These are phyloP conservation scores for Tenualosa thibaudeaui DNA, from an alignment of 2,797 vertebrate species.

Conservation along the genomic window DNA sequence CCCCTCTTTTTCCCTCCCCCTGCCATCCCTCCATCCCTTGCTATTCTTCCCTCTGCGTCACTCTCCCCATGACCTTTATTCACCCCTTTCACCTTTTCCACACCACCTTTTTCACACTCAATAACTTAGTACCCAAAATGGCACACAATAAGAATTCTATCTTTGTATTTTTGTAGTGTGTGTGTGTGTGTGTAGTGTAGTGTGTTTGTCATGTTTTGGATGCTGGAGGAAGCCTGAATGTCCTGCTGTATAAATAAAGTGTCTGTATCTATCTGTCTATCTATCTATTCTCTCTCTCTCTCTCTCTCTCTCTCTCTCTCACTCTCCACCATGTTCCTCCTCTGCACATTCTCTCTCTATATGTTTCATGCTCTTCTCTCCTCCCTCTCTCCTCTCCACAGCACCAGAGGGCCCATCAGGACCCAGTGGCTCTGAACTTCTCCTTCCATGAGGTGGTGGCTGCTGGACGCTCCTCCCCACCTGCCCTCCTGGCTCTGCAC, in stretches of 20 bases:
- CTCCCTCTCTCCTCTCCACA: conserved; percentile 53
- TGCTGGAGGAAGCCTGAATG: too few relatives aligned
- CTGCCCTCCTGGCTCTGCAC: conserved; percentile 82
- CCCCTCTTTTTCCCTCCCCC: not conserved
- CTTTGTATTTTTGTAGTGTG: too few relatives aligned
- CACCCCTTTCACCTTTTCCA: too few relatives aligned
- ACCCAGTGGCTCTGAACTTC: conserved; percentile 89
- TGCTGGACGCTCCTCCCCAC: conserved; percentile 74
- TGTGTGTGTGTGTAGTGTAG: too few relatives aligned
- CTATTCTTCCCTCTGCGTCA: not conserved
- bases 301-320: not conserved
- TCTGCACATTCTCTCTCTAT: not conserved
- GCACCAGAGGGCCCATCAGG: conserved; percentile 93
- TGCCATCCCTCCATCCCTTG: not conserved
- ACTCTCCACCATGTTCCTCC: too few relatives aligned
- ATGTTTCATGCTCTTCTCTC: not conserved
- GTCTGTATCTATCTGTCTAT: too few relatives aligned
- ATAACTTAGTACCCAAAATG: too few relatives aligned
- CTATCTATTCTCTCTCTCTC: too few relatives aligned
- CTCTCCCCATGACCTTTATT: not conserved
- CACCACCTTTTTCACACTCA: too few relatives aligned
- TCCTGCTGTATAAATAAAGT: too few relatives aligned
- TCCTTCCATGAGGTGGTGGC: conserved; percentile 91
- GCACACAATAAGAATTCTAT: too few relatives aligned
- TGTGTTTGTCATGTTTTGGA: too few relatives aligned